Evolutionary conservation across 2,113 vertebrate genomes (phyloP), one percentile per base, ranked within the genome.

Genomic region (Paramormyrops kingsleyae): DNA sequence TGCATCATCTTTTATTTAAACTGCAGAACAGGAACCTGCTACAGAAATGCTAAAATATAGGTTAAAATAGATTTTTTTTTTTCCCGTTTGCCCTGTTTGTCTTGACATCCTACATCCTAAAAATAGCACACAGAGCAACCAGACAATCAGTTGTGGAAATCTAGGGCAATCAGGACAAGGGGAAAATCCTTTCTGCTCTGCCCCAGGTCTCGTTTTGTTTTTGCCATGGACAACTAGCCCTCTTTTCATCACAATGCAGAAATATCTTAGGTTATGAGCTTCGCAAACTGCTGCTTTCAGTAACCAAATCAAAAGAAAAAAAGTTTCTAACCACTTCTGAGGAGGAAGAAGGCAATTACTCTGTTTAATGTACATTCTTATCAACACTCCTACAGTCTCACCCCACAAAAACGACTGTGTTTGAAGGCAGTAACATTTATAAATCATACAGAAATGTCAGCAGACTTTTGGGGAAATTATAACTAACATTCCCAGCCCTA

Each of bases 321-420:
- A 84, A 47, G 83, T 59, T 27, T 70, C 50, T 85, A 88, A 85
- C 46, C 59, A 74, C 84, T 87, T 86, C 87, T 84, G 21, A 80
- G 24, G 88, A 91, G 92, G 92, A 92, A 92, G 52, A 27, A 39
- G 62, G 74, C 21, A 52, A 91, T 92, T 90, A 91, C 87, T 91
- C 27, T 70, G 74, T 39, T 15, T 24, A 46, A 62, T 42, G 85
- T 31, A 35, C 84, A 44, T 46, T 84, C 42, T 84, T 84, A 90
- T 90, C 90, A 90, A 85, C 88, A 59, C 42, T 44, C 47, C 85
- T 88, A 92, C 91, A 85, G 87, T 66, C 90, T 52, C 83, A 85
- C 89, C 90, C 88, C 89, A 90, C 92, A 89, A 86, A 87, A 46
- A 88, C 89, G 88, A 83, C 47, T 47, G 49, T 5, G 44, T 39